Base-by-base conservation (phyloP, 2,113 vertebrate genomes). In the Phalacrocorax aristotelis region DNA sequence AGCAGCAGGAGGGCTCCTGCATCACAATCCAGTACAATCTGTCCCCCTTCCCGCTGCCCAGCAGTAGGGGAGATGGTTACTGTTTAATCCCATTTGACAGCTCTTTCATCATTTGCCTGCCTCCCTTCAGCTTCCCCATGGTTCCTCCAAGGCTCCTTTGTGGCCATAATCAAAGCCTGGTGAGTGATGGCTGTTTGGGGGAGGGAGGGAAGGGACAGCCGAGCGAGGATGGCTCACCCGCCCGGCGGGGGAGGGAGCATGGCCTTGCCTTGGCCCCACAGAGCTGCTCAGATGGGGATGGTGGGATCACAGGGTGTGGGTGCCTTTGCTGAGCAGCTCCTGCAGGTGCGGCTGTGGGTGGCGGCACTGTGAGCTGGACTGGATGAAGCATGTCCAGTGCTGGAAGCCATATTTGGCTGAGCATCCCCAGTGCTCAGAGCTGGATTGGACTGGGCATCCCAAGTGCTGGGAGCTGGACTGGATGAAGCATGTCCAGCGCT, bases 61-160 rank as follows among this genome's bases (percentile, higher is more conserved):
- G 93, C 89, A 80, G 93, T 93, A 91, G 72, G 75, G 92, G 94
- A 97, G 95, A 96, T 15, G 90, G 91, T 96, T 96, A 48, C 95
- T 97, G 97, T 96, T 97, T 98, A 98, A 98, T 98, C 96, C 97
- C 83, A 69, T 94, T 95, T 98, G 97, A 97, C 97, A 97, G 97
- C 94, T 97, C 97, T 98, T 98, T 98, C 96, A 98, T 97, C 97
- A 96, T 96, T 93, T 92, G 92, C 91, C 96, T 95, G 90, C 95
- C 89, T 97, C 90, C 88, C 93, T 97, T 88, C 95, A 95, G 92
- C 95, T 94, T 92, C 65, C 83, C 96, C 23, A 2, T 94, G 93
- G 90, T 70, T 97, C 93, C 83, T 97, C 96, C 97, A 97, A 97
- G 97, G 91, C 90, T 94, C 72, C 95, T 98, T 98, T 98, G 97